Base-by-base conservation (phyloP, 1,140 invertebrate species). In the Lithobius niger region DNA sequence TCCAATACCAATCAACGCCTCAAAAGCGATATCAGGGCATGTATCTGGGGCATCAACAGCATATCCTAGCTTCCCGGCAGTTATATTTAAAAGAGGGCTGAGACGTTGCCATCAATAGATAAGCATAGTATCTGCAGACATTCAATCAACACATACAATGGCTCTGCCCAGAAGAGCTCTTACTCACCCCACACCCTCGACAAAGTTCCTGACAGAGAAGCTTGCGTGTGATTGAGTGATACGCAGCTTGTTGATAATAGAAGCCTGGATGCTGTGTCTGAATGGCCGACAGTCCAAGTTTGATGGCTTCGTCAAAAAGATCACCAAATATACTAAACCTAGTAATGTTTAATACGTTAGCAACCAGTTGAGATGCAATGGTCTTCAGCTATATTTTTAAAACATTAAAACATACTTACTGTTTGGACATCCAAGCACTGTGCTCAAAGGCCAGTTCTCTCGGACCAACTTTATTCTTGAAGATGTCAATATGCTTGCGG, bases 231-330 rank as follows among this genome's bases (percentile, higher is more conserved):
- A 82, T 79, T 40, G 88, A 82, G 73, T 89, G 84, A 63, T 88
- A 82, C 2, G 92, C 92, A 28, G 93, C 90, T 73, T 88, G 82
- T 67, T 97, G 88, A 67, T 88, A 97, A 74, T 96, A 97, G 69
- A 95, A 89, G 0, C 93, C 94, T 21, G 94, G 94, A 76, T 98
- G 91, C 68, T 96, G 90, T 0, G 88, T 93, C 67, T 95, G 90
- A 55, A 93, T 82, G 6, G 90, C 88, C 25, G 86, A 83, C 47
- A 96, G 73, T 22, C 90, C 91, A 62, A 83, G 78, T 64, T 85
- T 81, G 28, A 96, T 90, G 19, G 92, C 90, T 71, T 94, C 88
- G 72, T 94, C 88, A 78, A 97, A 97, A 28, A 97, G 74, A 66
- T 95, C 89, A 27, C 87, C 94, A 79, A 97, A 97, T 47, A 74